phyloP scores from a whole-genome alignment of 2,113 vertebrate species.

The Elephas maximus region DNA sequence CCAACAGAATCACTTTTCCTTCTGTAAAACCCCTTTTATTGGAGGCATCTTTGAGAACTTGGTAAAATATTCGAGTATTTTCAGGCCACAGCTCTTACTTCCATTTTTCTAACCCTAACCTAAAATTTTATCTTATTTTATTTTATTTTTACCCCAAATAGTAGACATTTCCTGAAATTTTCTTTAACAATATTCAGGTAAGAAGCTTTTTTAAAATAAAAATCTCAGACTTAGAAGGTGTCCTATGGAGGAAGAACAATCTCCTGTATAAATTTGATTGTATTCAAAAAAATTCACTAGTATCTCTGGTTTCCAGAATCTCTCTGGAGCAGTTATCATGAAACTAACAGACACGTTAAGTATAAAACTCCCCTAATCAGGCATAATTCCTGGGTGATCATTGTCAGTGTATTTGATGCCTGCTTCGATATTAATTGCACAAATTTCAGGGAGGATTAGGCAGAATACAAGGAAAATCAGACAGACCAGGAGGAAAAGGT shows the following conservation, averaged over 20 bases:
- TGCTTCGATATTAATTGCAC: constrained; percentile 84
- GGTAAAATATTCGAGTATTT: constrained; percentile 64
- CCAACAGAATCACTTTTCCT: neutral
- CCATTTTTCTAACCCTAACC: constrained; percentile 16
- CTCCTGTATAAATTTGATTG: constrained; percentile 56
- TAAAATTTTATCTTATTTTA: too few species aligned
- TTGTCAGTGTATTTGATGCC: constrained; percentile 70
- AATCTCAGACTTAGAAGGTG: constrained; percentile 49
- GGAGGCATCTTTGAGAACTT: constrained; percentile 54
- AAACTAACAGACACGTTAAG: constrained; percentile 54
- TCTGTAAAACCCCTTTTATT: neutral
- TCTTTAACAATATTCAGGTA: constrained; percentile 60
- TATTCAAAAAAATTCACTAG: constrained; percentile 35
- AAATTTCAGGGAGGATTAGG: constrained; percentile 87
- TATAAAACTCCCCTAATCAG: constrained; percentile 75
- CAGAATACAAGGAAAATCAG: constrained; percentile 70
- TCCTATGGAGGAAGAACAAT: neutral
- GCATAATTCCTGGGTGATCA: constrained; percentile 71
- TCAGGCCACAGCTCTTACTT: constrained; percentile 50
- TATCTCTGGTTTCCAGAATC: constrained; percentile 41
- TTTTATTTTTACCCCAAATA: constrained; percentile 52
- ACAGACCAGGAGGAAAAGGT: constrained; percentile 83
- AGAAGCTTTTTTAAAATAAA: constrained; percentile 53
- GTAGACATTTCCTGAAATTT: constrained; percentile 49
- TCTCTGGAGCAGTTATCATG: neutral